Evolutionary conservation across 2,888 invertebrate genomes (phyloP).

Genomic region (Oxystoma pomonae): DNA sequence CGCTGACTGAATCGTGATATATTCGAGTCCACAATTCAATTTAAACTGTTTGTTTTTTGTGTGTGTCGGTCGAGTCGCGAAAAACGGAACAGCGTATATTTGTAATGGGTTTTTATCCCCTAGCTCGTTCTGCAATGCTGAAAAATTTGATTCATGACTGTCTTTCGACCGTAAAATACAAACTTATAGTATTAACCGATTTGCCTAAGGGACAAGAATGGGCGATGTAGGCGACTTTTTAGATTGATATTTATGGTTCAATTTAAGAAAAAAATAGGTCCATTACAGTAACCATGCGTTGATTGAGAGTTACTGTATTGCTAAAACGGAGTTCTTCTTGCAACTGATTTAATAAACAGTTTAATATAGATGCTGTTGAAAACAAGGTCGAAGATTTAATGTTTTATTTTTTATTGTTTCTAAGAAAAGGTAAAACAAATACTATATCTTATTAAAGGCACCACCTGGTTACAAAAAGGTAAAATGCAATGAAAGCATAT

Average conservation of each 20-base stretch:
- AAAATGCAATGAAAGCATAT: too few species aligned
- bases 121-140: not conserved
- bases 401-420: too few species aligned
- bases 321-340: too few species aligned
- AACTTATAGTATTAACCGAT: not conserved
- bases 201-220: not conserved
- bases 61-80: not conserved
- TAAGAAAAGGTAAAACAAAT: too few species aligned
- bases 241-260: not conserved
- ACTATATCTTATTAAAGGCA: too few species aligned
- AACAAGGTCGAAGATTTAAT: too few species aligned
- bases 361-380: too few species aligned
- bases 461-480: too few species aligned
- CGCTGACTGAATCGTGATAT: constrained; percentile 22
- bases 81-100: not conserved
- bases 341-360: too few species aligned
- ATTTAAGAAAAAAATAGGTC: too few species aligned
- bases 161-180: not conserved
- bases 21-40: constrained; percentile 4
- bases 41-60: not conserved
- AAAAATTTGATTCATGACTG: not conserved
- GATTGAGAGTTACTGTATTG: too few species aligned
- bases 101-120: not conserved
- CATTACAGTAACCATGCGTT: too few species aligned
- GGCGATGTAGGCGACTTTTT: not conserved